These are phyloP conservation scores for Phaonia tiefii DNA, from an alignment of 2,888 invertebrate species.

Conservation along the genomic window DNA sequence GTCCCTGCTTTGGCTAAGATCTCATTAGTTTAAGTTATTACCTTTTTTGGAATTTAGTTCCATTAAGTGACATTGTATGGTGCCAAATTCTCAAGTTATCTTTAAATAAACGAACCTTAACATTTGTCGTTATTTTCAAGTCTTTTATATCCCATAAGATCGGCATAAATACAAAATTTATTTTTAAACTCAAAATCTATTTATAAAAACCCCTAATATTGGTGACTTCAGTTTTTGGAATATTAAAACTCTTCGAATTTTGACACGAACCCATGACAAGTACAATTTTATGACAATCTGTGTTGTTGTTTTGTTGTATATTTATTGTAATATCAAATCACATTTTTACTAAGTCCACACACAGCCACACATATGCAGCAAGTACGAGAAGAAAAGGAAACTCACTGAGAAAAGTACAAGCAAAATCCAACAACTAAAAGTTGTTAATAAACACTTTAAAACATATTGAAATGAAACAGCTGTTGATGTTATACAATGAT, in stretches of 20 bases:
- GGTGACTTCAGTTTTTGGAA: background rate
- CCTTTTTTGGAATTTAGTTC: too few species aligned
- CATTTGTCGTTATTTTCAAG: too few species aligned
- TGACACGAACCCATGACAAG: constrained; percentile 4
- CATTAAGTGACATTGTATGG: too few species aligned
- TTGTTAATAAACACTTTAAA: constrained; percentile 24
- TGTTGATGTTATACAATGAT: constrained; percentile 55
- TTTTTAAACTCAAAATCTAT: background rate
- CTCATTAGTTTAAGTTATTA: too few species aligned
- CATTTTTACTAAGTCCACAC: constrained; percentile 5
- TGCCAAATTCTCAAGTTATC: too few species aligned
- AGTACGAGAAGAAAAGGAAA: background rate
- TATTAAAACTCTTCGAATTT: constrained; percentile 7
- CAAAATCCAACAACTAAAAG: background rate
- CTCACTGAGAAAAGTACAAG: too few species aligned
- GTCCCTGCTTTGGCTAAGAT: too few species aligned
- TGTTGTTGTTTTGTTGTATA: background rate
- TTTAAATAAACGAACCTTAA: too few species aligned
- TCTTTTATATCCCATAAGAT: too few species aligned
- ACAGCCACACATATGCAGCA: background rate
- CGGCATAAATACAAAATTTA: background rate
- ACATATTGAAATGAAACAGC: constrained; percentile 63
- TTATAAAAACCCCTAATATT: background rate
- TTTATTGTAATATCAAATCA: background rate
- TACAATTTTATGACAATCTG: constrained; percentile 13